phyloP scores from a whole-genome alignment of 2,888 invertebrate genomes.

The Acanthopleura granulata region DNA sequence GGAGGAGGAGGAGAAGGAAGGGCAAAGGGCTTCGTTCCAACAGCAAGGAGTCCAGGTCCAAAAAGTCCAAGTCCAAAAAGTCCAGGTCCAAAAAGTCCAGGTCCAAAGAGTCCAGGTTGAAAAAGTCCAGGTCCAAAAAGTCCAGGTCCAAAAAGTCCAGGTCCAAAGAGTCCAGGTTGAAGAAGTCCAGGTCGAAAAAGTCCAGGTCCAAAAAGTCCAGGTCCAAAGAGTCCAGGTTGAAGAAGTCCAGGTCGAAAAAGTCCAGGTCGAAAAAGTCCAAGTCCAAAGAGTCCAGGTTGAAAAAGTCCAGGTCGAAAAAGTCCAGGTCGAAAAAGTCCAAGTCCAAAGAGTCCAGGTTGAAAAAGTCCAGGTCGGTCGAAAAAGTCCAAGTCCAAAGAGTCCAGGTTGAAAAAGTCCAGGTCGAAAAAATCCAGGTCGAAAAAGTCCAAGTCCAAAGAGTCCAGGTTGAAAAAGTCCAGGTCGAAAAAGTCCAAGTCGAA shows the following conservation, averaged over 20 bases:
- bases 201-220: too few relatives aligned
- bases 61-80: too few relatives aligned
- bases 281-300: not conserved
- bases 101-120: not conserved
- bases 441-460: not conserved
- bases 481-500: too few relatives aligned
- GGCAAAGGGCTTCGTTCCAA: not conserved
- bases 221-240: too few relatives aligned
- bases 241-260: too few relatives aligned
- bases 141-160: not conserved
- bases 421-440: not conserved
- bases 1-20: not conserved
- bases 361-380: too few relatives aligned
- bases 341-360: too few relatives aligned
- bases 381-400: not conserved
- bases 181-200: not conserved
- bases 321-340: not conserved
- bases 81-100: not conserved
- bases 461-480: not conserved
- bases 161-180: not conserved
- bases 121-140: not conserved
- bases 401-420: not conserved
- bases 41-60: not conserved
- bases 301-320: not conserved
- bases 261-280: too few relatives aligned